Base-by-base conservation (phyloP, 2,797 vertebrate genomes). In the Synaphobranchus kaupii region DNA sequence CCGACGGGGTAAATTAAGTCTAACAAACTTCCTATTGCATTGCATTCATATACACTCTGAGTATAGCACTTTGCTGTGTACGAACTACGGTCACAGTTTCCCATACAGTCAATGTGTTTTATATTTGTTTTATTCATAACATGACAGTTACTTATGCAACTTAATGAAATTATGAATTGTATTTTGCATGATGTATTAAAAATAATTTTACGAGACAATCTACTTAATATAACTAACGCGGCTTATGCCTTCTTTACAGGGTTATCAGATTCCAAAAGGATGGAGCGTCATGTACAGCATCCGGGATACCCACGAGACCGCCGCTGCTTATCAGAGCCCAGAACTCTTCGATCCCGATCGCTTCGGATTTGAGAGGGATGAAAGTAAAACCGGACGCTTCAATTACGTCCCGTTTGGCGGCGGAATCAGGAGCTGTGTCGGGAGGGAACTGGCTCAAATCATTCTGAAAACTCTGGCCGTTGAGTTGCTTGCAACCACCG, bases 271-370 rank as follows among this genome's bases (percentile, higher is more conserved):
- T 85, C 98, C 98, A 52, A 99, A 98, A 92, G 98, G 98, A 88
- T 99, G 98, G 98, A 99, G 98, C 5, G 96, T 99, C 54, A 98
- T 99, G 98, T 99, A 99, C 94, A 99, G 98, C 90, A 99, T 99
- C 94, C 96, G 98, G 50, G 98, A 99, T 95, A 99, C 98, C 0
- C 98, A 99, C 0, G 98, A 99, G 94, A 99, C 97, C 0, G 97
- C 98, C 0, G 92, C 95, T 0, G 91, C 95, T 25, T 99, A 97
- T 92, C 95, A 95, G 84, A 97, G 92, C 54, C 95, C 97, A 0
- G 93, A 97, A 52, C 90, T 94, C 85, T 99, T 99, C 0, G 97
- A 99, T 88, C 98, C 98, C 0, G 98, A 99, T 3, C 97, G 98
- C 13, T 99, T 99, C 0, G 22, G 92, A 1, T 71, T 92, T 0